Base-by-base conservation (phyloP, 2,113 vertebrate species). In the Bubo scandiacus region DNA sequence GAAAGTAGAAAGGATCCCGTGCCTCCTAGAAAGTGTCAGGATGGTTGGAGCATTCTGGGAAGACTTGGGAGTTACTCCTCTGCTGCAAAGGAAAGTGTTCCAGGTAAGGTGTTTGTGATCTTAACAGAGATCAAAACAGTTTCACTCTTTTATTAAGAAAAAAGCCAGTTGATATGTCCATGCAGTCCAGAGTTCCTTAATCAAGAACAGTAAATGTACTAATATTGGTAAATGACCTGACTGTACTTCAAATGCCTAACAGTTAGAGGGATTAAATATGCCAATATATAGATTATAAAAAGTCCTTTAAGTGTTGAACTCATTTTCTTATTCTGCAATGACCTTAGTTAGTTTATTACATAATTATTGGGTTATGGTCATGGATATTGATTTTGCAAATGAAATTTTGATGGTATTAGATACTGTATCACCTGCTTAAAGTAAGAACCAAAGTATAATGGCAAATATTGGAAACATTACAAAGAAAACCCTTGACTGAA, bases 331-430 rank as follows among this genome's bases (percentile, higher is more conserved):
- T 58, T 92, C 47, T 86, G 18, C 15, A 70, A 59, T 58, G 63
- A 63, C 11, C 63, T 86, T 42, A 65, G 21, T 78, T 81, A 92
- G 10, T 70, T 86, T 83, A 68, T 80, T 45, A 34, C 40, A 34
- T 66, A 77, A 51, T 81, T 90, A 94, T 82, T 92, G 32, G 8
- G 29, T 73, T 91, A 57, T n/a, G 16, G 22, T 54, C 36, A 65
- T 75, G 22, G 38, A 34, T 63, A 88, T 73, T 88, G 85, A 90
- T 87, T 88, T 82, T 62, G 13, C 26, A 90, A 70, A 58, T 19
- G 36, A 34, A 82, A 77, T 80, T 88, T 88, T 94, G 65, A 47
- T 85, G 90, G 27, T 49, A 80, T 85, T 70, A 85, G 27, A 45
- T 58, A 40, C 7, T 59, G 21, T 38, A 71, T 78, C 19, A 38